These are phyloP conservation scores for Pongo pygmaeus DNA, from an alignment of 2,113 vertebrate genomes.

Conservation along the genomic window DNA sequence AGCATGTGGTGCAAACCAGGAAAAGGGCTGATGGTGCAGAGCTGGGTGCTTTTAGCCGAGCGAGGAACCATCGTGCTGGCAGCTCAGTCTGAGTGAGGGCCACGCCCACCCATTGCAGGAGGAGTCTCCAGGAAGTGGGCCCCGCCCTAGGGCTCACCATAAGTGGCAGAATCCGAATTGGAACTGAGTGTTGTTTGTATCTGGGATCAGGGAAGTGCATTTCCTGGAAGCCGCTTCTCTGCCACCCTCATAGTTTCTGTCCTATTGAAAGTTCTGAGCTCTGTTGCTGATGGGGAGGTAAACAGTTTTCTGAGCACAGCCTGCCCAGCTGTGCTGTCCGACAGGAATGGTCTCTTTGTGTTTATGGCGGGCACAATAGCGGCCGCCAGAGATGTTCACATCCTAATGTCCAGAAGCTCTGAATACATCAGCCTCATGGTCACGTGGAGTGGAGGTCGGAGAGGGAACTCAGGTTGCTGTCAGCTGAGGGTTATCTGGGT, in stretches of 20 bases:
- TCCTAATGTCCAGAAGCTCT: background rate
- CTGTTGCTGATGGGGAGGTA: accelerated
- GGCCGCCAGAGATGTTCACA: accelerated
- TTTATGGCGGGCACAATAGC: accelerated
- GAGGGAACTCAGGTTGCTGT: accelerated
- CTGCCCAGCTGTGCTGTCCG: accelerated
- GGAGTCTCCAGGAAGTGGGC: accelerated
- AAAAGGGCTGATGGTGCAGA: accelerated
- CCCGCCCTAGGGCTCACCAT: accelerated
- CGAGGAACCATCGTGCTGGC: background rate
- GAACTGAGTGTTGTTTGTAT: background rate
- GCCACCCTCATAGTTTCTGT: accelerated
- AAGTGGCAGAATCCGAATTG: accelerated
- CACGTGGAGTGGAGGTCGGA: background rate
- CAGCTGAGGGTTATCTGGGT: background rate
- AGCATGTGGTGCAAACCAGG: background rate
- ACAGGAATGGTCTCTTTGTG: background rate
- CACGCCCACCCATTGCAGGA: accelerated
- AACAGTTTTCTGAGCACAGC: background rate
- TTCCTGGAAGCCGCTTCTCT: background rate
- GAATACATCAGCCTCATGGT: accelerated
- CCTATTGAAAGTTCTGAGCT: background rate
- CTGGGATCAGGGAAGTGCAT: accelerated
- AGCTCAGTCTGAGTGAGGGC: no score
- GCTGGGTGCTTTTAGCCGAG: background rate